Evolutionary conservation across 2,888 invertebrate genomes (phyloP).

Genomic region (Idaea straminata): DNA sequence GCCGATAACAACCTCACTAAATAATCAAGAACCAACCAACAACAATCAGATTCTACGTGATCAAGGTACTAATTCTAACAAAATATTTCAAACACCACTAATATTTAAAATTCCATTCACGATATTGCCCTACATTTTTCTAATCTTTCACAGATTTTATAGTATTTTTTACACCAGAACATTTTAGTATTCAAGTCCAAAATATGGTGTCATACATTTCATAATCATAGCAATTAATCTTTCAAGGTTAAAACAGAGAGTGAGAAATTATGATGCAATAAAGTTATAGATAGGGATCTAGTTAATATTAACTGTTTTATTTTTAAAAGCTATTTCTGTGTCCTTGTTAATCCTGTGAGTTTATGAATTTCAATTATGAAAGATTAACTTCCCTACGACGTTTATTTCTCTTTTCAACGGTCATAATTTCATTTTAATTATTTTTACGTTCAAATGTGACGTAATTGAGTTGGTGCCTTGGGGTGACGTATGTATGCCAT

Average conservation of each 20-base stretch:
- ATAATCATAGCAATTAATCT: conserved; percentile 22
- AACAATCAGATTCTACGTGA: neutral
- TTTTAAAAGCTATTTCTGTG: neutral
- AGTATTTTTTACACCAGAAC: conserved; percentile 5
- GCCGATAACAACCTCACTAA: neutral
- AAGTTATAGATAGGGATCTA: neutral
- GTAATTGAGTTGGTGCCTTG: neutral
- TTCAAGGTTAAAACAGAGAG: conserved; percentile 4
- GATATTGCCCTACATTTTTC: conserved; percentile 31
- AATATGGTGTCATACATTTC: conserved; percentile 15
- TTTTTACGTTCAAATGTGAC: neutral
- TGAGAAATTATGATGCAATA: conserved; percentile 1
- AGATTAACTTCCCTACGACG: neutral
- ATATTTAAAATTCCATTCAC: conserved; percentile 33
- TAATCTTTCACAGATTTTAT: conserved; percentile 11
- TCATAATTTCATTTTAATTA: neutral
- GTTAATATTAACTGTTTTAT: neutral
- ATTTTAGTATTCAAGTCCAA: conserved; percentile 20
- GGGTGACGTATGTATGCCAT: neutral
- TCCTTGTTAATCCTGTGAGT: neutral
- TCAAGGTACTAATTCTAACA: conserved; percentile 11
- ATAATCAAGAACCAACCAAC: neutral
- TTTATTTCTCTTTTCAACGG: neutral
- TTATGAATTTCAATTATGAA: neutral
- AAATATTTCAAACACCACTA: neutral